phyloP scores from a whole-genome alignment of 2,888 invertebrate genomes.

The Tromatobia lineatoria region DNA sequence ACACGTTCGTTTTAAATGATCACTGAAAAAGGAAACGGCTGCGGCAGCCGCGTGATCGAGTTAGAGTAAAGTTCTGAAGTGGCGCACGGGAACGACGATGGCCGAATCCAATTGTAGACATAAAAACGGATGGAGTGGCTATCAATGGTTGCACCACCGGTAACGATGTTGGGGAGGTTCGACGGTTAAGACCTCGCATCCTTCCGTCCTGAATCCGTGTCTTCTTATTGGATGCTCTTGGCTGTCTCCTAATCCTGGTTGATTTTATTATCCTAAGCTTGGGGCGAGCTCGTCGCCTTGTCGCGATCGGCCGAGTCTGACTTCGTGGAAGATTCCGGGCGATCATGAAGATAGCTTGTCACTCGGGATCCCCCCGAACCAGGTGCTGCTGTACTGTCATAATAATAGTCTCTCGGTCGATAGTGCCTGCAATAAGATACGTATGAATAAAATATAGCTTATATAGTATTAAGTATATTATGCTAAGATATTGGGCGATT shows the following conservation, averaged over 20 bases:
- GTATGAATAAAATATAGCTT: neutral
- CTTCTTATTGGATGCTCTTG: slow-evolving; percentile 20
- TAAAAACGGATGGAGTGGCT: slow-evolving; percentile 8
- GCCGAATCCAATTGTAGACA: slow-evolving; percentile 2
- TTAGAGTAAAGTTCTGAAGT: neutral
- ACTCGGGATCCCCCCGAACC: slow-evolving; percentile 79
- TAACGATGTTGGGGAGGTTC: slow-evolving; percentile 15
- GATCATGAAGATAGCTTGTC: slow-evolving; percentile 80
- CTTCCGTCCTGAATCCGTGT: slow-evolving; percentile 7
- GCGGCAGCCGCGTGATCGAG: neutral
- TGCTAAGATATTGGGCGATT: too few relatives aligned
- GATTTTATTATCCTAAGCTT: slow-evolving; percentile 79
- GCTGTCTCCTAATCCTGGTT: slow-evolving; percentile 76
- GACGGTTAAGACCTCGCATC: neutral
- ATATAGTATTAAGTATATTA: neutral
- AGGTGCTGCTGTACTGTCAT: slow-evolving; percentile 81
- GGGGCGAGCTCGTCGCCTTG: slow-evolving; percentile 79
- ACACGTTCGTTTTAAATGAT: slow-evolving; percentile 8
- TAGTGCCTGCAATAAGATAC: slow-evolving; percentile 75
- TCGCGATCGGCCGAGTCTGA: slow-evolving; percentile 78
- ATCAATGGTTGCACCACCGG: slow-evolving; percentile 18
- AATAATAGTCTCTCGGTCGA: slow-evolving; percentile 81
- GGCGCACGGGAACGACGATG: neutral
- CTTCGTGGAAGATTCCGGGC: slow-evolving; percentile 80
- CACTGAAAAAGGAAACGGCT: neutral